phyloP scores from a whole-genome alignment of 2,797 vertebrate species.

The Channallabes apus region DNA sequence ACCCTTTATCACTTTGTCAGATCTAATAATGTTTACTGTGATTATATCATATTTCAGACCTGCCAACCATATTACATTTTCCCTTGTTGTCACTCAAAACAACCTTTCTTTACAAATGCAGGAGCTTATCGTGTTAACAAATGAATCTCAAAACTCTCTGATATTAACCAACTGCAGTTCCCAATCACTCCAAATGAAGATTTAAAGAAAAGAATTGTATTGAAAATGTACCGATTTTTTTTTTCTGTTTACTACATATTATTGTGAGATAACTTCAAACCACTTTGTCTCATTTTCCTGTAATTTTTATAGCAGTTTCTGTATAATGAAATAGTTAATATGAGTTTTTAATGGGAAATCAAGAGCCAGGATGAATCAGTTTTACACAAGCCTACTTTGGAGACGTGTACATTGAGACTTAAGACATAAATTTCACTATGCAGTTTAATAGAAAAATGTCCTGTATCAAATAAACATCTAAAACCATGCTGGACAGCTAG shows the following conservation, averaged over 20 bases:
- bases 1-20: not conserved
- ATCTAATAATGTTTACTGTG: not conserved
- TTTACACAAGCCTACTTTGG: not conserved
- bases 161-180: not conserved
- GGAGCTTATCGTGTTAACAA: not conserved
- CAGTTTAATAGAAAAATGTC: not conserved
- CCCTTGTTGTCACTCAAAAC: not conserved
- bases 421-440: not conserved
- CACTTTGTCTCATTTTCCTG: not conserved
- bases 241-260: not conserved
- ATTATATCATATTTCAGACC: constrained; percentile 2
- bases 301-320: not conserved
- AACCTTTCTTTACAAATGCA: not conserved
- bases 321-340: not conserved
- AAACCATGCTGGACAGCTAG: not conserved
- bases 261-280: not conserved
- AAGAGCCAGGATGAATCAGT: not conserved
- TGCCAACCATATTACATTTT: not conserved
- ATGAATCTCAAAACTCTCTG: not conserved
- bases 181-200: not conserved
- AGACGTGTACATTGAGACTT: not conserved
- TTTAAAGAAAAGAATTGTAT: not conserved
- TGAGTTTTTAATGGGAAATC: not conserved
- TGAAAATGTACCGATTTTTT: not conserved
- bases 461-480: not conserved